Conservation (phyloP, 1,140 invertebrate species). For the Cherax destructor region DNA sequence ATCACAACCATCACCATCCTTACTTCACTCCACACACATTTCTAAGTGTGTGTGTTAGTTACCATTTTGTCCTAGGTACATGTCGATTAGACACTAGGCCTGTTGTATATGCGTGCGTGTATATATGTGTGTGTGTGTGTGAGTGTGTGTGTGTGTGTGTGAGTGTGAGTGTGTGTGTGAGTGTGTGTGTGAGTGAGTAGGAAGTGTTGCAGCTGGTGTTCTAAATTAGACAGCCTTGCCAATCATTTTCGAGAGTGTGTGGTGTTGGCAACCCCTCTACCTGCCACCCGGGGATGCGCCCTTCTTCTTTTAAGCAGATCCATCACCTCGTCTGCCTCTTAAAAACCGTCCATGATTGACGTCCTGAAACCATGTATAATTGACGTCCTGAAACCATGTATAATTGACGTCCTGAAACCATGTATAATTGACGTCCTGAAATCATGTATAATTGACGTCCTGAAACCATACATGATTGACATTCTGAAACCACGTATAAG, state of each 20-base stretch:
- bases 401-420: too few relatives aligned
- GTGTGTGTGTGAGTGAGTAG: constrained; percentile 6
- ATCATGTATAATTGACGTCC: too few relatives aligned
- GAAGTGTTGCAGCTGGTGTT: constrained; percentile 43
- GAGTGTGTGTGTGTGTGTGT: background rate
- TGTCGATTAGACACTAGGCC: too few relatives aligned
- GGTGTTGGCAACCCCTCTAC: constrained; percentile 26
- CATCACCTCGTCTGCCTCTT: too few relatives aligned
- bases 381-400: too few relatives aligned
- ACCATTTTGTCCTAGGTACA: too few relatives aligned
- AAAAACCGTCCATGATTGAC: too few relatives aligned
- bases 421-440: too few relatives aligned
- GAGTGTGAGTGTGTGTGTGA: background rate
- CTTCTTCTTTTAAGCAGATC: background rate
- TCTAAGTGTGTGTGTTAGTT: background rate
- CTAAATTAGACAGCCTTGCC: constrained; percentile 59
- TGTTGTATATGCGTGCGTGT: background rate
- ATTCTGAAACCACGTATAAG: too few relatives aligned
- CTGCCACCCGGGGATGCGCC: constrained; percentile 1
- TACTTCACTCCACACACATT: background rate
- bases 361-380: too few relatives aligned
- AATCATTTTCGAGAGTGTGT: constrained; percentile 34
- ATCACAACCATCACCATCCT: background rate
- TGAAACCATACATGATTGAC: too few relatives aligned
- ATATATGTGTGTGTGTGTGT: background rate